Conservation (phyloP, 2,888 invertebrate species). For the Andrena marginata region DNA sequence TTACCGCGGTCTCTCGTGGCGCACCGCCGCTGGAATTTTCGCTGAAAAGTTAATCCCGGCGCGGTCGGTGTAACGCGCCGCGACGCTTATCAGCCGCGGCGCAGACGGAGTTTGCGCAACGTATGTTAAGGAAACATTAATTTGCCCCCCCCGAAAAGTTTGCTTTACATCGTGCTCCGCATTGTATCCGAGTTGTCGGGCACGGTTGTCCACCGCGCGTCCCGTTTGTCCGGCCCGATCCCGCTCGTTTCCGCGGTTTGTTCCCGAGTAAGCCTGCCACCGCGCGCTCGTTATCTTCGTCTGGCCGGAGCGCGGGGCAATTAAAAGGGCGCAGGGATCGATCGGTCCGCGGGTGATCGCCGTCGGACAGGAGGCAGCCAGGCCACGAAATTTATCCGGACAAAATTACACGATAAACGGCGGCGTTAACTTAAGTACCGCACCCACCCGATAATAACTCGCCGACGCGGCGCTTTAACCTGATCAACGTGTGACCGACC, state of each 20-base stretch:
- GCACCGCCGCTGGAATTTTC: background rate
- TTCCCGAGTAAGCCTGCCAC: background rate
- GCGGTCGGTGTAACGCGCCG: background rate
- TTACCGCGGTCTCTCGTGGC: background rate
- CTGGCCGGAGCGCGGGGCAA: background rate
- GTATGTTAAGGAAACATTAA: conserved; percentile 45
- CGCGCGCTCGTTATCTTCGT: conserved; percentile 1
- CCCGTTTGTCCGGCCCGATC: background rate
- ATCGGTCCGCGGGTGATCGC: background rate
- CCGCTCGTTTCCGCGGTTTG: background rate
- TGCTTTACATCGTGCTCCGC: conserved; percentile 7
- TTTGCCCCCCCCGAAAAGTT: conserved; percentile 31
- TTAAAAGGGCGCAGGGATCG: background rate
- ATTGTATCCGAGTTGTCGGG: conserved; percentile 10
- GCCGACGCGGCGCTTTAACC: conserved; percentile 27
- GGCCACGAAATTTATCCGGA: conserved; percentile 9
- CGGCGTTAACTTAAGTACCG: conserved; percentile 48
- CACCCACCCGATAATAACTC: conserved; percentile 40
- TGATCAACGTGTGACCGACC: conserved; percentile 13
- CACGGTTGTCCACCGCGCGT: conserved; percentile 8
- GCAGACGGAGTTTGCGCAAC: conserved; percentile 31
- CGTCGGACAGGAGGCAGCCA: background rate
- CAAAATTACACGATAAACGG: conserved; percentile 15
- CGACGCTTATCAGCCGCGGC: conserved; percentile 29
- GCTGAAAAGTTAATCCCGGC: conserved; percentile 1